Percentiles rank a stretch among this genome's conserved stretches.
Conservation (phyloP, 2,888 invertebrate genomes). For the Laothoe populi region DNA sequence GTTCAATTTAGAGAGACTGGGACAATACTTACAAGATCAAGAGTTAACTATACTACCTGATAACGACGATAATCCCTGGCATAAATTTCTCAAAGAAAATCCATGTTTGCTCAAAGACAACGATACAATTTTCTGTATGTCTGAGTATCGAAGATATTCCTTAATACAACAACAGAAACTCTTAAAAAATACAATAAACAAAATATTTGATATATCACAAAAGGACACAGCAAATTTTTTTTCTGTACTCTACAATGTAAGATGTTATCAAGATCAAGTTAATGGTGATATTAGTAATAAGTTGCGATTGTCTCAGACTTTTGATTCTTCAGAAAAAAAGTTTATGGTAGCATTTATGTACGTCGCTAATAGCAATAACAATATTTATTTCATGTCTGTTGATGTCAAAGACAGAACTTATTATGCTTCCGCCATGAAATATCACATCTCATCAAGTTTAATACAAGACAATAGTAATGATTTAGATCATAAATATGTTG, state of each 20-base stretch:
- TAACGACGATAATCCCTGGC: constrained; percentile 91
- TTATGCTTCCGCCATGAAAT: constrained; percentile 77
- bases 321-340: constrained; percentile 73
- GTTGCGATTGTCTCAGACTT: constrained; percentile 79
- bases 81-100: constrained; percentile 90
- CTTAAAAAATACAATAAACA: constrained; percentile 87
- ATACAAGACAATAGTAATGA: constrained; percentile 59
- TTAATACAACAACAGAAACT: constrained; percentile 92
- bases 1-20: constrained; percentile 95
- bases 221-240: constrained; percentile 87
- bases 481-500: constrained; percentile 57
- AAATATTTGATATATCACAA: constrained; percentile 88
- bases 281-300: constrained; percentile 52
- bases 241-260: constrained; percentile 79
- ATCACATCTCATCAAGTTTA: constrained; percentile 79
- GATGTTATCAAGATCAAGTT: constrained; percentile 71
- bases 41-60: constrained; percentile 89
- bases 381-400: constrained; percentile 81
- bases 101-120: constrained; percentile 88
- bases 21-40: constrained; percentile 93
- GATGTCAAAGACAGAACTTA: constrained; percentile 70
- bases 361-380: constrained; percentile 62
- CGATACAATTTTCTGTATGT: constrained; percentile 89
- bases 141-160: constrained; percentile 90
- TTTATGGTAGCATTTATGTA: constrained; percentile 82